Percentiles rank a stretch among this genome's conserved stretches.
These are phyloP conservation scores for Hypomecis punctinalis DNA, from an alignment of 2,888 invertebrate species.

Conservation along the genomic window DNA sequence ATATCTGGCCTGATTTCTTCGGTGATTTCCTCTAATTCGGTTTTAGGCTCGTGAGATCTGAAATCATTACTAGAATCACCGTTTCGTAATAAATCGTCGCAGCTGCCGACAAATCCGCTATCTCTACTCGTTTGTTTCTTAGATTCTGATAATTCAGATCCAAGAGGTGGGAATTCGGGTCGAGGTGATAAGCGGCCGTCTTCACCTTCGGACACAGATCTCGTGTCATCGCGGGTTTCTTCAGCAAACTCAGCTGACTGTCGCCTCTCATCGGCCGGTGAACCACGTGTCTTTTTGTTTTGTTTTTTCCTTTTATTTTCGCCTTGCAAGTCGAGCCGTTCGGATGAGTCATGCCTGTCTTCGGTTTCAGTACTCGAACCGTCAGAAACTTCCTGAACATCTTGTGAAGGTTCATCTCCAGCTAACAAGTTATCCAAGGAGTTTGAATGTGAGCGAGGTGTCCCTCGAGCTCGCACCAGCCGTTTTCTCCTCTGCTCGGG, in stretches of 20 bases:
- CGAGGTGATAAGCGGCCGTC: constrained; percentile 89
- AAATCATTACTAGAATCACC: constrained; percentile 82
- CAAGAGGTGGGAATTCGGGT: constrained; percentile 86
- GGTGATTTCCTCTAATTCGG: constrained; percentile 85
- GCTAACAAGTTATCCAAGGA: constrained; percentile 91
- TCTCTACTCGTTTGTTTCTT: constrained; percentile 94
- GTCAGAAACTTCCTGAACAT: constrained; percentile 87
- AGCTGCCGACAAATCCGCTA: constrained; percentile 95
- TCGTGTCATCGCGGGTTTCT: constrained; percentile 84
- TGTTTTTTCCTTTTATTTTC: constrained; percentile 94
- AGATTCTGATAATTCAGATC: constrained; percentile 86
- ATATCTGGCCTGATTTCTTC: constrained; percentile 86
- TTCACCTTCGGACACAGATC: constrained; percentile 87
- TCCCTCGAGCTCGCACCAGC: constrained; percentile 92
- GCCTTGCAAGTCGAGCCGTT: constrained; percentile 90
- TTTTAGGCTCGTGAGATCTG: constrained; percentile 81
- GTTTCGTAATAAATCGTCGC: constrained; percentile 92
- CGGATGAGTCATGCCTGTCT: constrained; percentile 87
- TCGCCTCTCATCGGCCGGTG: constrained; percentile 86
- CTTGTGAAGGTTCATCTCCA: constrained; percentile 84
- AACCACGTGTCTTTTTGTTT: constrained; percentile 87
- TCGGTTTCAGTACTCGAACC: constrained; percentile 91
- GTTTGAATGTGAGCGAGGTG: constrained; percentile 92
- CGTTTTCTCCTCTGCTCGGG: constrained; percentile 94
- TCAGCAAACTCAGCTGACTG: constrained; percentile 87